Evolutionary conservation across 2,888 invertebrate genomes (phyloP), one percentile per base, ranked within the genome.

Genomic region (Synanthedon formicaeformis): DNA sequence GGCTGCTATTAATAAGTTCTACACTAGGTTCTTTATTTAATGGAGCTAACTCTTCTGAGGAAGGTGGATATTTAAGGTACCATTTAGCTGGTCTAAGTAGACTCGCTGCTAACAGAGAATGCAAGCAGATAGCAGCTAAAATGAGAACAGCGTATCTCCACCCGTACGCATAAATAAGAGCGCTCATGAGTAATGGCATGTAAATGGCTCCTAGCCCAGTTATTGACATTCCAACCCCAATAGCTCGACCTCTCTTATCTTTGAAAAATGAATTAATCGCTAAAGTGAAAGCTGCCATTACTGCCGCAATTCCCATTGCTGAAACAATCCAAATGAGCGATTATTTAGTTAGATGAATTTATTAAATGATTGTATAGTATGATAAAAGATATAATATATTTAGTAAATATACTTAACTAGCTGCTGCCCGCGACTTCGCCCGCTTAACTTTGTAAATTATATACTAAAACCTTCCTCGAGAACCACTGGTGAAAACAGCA

Each of bases 81-180:
- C 92, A 91, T 73, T 91, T 90, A 2, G 91, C 85, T 14, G 93
- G 93, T 63, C 92, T 91, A 49, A 93, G 80, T 54, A 93, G 73
- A 55, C 88, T 71, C 1, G 91, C 89, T 8, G 89, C 91, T 54
- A 89, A 71, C 4, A 92, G 68, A 0, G 90, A 89, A 71, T 93
- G 90, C 0, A 92, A 78, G 54, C 91, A 88, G 51, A 92, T 75
- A 3, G 88, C 92, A 51, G 90, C 89, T 52, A 92, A 74, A 55
- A 92, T 89, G 41, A 92, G 71, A 55, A 91, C 89, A 0, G 92
- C 89, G 49, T 90, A 91, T 75, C 90, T 81, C 67, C 88, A 86
- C 8, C 90, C 90, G 58, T 90, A 91, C 1, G 77, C 66, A 41
- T 81, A 73, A 64, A 92, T 81, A 3, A 92, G 81, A 2, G 78